Evolutionary conservation across 2,888 invertebrate species (phyloP), one percentile per base, ranked within the genome.

Genomic region (Andrena praecox): DNA sequence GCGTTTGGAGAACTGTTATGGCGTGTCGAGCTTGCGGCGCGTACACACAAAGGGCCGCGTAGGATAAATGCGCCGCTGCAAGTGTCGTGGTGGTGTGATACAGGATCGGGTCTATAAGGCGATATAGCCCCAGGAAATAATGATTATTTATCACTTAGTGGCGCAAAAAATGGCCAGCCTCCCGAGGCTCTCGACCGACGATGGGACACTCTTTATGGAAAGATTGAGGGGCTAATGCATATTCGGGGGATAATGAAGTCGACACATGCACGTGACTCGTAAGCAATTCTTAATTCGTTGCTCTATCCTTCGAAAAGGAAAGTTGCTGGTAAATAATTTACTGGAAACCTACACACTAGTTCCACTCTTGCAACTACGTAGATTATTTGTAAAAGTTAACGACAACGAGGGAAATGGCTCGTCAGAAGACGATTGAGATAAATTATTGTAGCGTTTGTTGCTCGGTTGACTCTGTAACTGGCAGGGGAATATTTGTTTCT

Each of bases 1-100:
- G 56, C 86, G 69, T 70, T 59, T 59, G 29, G 70, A 24, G 76
- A 78, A 75, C 71, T 60, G 73, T 82, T 83, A 78, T 78, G 71
- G 75, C 77, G 73, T 73, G 63, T 33, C 71, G 67, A 63, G 77
- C 10, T 31, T 64, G 60, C 66, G 33, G 50, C 31, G 69, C 77
- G 56, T 64, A 50, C 31, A 67, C 70, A 62, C 35, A 82, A 64
- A 74, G 72, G 56, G 67, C 42, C 35, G 52, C 74, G 70, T 67
- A 70, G 52, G 71, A 86, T 60, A 77, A 86, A 83, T 80, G 77
- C 82, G 75, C 48, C 67, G 60, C 69, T 20, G 24, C 42, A 7
- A 54, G 66, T 81, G 73, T 63, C 60, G 71, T 54, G 35, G 71
- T 70, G 67, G 59, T 24, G 50, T 66, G 42, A 50, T 54, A 62